Evolutionary conservation across 2,113 vertebrate species (phyloP).

Genomic region (Xiphorhynchus elegans): DNA sequence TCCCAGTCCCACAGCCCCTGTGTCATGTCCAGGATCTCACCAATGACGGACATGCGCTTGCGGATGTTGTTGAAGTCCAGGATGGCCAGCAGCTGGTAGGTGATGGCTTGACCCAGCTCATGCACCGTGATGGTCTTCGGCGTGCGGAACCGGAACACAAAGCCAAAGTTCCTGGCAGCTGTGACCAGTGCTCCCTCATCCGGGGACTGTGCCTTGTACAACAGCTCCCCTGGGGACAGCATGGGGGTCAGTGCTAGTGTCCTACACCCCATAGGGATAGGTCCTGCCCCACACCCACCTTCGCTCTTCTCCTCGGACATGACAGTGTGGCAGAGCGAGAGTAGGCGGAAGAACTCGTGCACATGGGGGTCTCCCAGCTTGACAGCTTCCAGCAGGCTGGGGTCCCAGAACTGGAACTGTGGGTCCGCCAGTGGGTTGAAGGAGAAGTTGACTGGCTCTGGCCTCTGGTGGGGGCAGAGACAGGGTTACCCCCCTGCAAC

Average conservation of each 20-base stretch:
- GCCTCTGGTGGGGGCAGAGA: conserved; percentile 50
- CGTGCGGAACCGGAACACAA: conserved; percentile 90
- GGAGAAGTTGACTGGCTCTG: conserved; percentile 85
- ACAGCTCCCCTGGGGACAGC: conserved; percentile 78
- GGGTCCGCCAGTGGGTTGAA: conserved; percentile 88
- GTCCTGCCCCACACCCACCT: conserved; percentile 62
- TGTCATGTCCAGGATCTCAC: conserved; percentile 43
- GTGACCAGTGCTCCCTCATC: conserved; percentile 92
- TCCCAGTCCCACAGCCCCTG: no score
- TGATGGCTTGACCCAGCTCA: conserved; percentile 83
- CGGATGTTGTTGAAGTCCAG: conserved; percentile 95
- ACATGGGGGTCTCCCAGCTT: conserved; percentile 81
- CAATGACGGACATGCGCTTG: conserved; percentile 95
- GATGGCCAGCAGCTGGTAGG: conserved; percentile 91
- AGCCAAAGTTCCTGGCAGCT: conserved; percentile 90
- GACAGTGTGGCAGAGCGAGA: conserved; percentile 91
- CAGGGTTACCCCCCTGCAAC: rapidly evolving
- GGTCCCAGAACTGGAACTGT: conserved; percentile 87
- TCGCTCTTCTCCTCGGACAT: conserved; percentile 91
- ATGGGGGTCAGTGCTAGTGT: not conserved
- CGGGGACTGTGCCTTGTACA: conserved; percentile 93
- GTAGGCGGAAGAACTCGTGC: conserved; percentile 91
- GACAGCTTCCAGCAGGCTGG: conserved; percentile 85
- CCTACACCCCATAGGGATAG: rapidly evolving
- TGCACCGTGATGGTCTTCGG: conserved; percentile 88